These are phyloP conservation scores for Phyto melanocephala DNA, from an alignment of 2,888 invertebrate genomes.

Conservation along the genomic window DNA sequence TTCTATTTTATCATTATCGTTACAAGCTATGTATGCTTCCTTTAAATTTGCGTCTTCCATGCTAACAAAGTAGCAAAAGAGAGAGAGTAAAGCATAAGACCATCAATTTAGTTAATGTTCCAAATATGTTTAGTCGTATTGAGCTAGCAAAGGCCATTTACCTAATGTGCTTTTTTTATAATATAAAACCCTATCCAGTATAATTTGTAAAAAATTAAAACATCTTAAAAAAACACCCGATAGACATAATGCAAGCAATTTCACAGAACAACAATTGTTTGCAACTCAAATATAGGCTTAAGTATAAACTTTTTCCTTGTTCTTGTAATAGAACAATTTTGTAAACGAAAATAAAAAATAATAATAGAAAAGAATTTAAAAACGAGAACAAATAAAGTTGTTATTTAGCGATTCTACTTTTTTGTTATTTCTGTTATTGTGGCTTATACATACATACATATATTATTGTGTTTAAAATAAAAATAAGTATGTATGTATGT, in stretches of 20 bases:
- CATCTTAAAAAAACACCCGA: neutral
- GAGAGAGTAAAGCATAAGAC: too few species aligned
- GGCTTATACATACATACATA: slow-evolving; percentile 40
- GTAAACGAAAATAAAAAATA: neutral
- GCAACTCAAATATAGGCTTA: slow-evolving; percentile 53
- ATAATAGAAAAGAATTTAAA: neutral
- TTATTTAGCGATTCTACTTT: slow-evolving; percentile 45
- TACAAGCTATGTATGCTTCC: too few species aligned
- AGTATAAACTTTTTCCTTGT: slow-evolving; percentile 53
- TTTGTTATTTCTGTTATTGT: slow-evolving; percentile 26
- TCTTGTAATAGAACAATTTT: slow-evolving; percentile 49
- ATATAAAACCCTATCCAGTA: too few species aligned
- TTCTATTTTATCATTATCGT: too few species aligned
- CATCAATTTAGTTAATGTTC: too few species aligned
- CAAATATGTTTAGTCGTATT: too few species aligned
- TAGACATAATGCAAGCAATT: slow-evolving; percentile 23
- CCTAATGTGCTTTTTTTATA: too few species aligned
- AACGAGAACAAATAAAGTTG: slow-evolving; percentile 51
- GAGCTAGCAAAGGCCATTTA: too few species aligned
- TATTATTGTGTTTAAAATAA: slow-evolving; percentile 29
- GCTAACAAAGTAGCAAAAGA: too few species aligned
- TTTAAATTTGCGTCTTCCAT: too few species aligned
- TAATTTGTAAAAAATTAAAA: too few species aligned
- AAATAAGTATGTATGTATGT: too few species aligned
- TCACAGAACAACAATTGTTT: slow-evolving; percentile 57